These are phyloP conservation scores for Campylomormyrus tamandua DNA, from an alignment of 2,113 vertebrate species.

Conservation along the genomic window DNA sequence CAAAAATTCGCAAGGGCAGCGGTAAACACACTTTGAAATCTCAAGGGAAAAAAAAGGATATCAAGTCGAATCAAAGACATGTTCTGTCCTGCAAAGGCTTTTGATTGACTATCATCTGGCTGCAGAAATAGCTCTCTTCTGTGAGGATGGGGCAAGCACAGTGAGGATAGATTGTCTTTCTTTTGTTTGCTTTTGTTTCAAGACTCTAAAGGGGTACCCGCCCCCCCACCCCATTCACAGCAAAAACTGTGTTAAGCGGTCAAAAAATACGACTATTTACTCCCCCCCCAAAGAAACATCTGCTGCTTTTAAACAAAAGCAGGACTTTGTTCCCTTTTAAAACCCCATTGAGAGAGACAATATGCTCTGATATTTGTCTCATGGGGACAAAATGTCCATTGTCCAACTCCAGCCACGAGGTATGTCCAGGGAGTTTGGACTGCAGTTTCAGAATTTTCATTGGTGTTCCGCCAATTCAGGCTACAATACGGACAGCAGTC, in stretches of 20 bases:
- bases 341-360: background rate
- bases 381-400: background rate
- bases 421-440: background rate
- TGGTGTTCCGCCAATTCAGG: background rate
- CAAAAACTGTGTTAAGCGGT: background rate
- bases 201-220: background rate
- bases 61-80: background rate
- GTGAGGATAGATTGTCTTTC: background rate
- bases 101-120: background rate
- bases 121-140: background rate
- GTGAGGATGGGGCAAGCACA: background rate
- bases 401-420: background rate
- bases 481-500: background rate
- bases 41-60: background rate
- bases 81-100: background rate
- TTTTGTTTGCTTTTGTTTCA: conserved; percentile 7
- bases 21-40: background rate
- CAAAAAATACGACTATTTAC: background rate
- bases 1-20: background rate
- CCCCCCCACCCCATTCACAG: background rate
- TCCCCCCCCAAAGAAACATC: conserved; percentile 11
- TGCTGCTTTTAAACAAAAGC: conserved; percentile 19
- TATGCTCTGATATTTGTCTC: background rate
- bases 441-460: background rate
- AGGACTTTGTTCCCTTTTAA: background rate